Conservation (phyloP, 2,888 invertebrate species). For the Limnephilus rhombicus region DNA sequence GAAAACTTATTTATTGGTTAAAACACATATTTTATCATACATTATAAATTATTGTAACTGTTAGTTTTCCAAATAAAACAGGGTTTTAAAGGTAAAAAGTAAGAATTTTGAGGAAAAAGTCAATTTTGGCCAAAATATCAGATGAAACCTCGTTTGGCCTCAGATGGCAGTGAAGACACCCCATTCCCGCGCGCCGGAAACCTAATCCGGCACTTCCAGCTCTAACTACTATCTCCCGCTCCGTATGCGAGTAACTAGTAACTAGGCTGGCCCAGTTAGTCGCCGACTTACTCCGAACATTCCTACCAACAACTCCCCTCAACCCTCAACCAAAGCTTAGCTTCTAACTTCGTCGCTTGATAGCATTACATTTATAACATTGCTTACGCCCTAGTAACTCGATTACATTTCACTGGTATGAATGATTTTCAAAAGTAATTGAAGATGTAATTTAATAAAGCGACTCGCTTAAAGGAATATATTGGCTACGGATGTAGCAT, state of each 20-base stretch:
- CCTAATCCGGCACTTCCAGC: background rate
- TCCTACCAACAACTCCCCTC: background rate
- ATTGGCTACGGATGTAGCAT: background rate
- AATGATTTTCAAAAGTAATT: background rate
- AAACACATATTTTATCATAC: too few species aligned
- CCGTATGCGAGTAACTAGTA: background rate
- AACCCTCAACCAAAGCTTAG: background rate
- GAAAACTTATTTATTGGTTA: too few species aligned
- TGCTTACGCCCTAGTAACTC: background rate
- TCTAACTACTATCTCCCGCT: background rate
- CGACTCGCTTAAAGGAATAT: background rate
- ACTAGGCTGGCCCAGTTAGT: background rate
- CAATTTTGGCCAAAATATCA: too few species aligned
- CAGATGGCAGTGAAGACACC: background rate
- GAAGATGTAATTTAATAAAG: background rate
- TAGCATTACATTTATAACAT: constrained; percentile 3
- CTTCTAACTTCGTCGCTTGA: background rate
- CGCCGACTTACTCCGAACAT: background rate
- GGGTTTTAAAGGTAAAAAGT: too few species aligned
- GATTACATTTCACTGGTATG: background rate
- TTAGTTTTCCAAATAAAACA: too few species aligned
- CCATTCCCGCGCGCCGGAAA: background rate
- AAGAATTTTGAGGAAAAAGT: too few species aligned
- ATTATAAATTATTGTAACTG: too few species aligned
- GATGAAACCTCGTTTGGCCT: too few species aligned